These are phyloP conservation scores for Drosophila tanythrix DNA, from an alignment of 2,888 invertebrate genomes.

Conservation along the genomic window DNA sequence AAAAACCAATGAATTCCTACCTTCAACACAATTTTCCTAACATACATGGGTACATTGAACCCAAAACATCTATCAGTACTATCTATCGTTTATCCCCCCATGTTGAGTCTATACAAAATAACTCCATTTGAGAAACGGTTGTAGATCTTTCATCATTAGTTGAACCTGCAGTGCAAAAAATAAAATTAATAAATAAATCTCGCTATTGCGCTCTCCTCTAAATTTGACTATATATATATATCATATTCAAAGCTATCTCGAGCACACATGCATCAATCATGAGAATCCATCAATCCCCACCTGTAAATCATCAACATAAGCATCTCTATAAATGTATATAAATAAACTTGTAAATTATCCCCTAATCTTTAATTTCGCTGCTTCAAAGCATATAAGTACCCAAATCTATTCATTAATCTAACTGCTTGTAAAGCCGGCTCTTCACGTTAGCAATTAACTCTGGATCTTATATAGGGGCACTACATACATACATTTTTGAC, in stretches of 20 bases:
- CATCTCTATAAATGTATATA: conserved; percentile 4
- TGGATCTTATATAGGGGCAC: not conserved
- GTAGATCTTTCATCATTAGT: not conserved
- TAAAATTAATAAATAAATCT: not conserved
- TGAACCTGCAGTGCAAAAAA: not conserved
- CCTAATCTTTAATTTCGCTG: conserved; percentile 26
- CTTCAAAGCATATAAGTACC: conserved; percentile 16
- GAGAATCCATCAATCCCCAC: conserved; percentile 10
- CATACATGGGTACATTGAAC: conserved; percentile 2
- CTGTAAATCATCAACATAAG: conserved; percentile 10
- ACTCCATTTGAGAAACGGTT: not conserved
- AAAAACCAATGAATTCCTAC: conserved; percentile 1
- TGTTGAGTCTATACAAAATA: conserved; percentile 2
- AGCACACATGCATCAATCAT: conserved; percentile 12
- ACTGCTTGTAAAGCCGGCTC: conserved; percentile 11
- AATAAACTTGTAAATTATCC: conserved; percentile 11
- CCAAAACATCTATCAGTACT: conserved; percentile 12
- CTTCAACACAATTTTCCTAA: conserved; percentile 1
- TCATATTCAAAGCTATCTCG: conserved; percentile 18
- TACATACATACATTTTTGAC: conserved; percentile 7
- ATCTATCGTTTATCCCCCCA: not conserved
- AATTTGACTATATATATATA: conserved; percentile 1
- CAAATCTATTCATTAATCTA: conserved; percentile 8
- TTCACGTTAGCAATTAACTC: not conserved
- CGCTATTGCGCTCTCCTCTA: conserved; percentile 13